These are phyloP conservation scores for Lagenorhynchus albirostris DNA, from an alignment of 2,113 vertebrate genomes.

Conservation along the genomic window DNA sequence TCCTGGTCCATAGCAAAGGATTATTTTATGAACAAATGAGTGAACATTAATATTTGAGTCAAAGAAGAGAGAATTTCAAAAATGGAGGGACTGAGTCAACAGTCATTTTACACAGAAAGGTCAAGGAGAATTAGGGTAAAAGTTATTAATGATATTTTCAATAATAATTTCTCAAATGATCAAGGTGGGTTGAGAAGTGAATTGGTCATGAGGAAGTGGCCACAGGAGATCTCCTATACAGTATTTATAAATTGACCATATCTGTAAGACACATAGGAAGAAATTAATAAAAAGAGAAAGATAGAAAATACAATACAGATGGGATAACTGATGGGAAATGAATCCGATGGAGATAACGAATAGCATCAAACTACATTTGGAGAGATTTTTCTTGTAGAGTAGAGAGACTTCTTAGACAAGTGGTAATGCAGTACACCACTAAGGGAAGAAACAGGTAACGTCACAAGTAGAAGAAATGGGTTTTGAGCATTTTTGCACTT, in stretches of 20 bases:
- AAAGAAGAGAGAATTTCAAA: neutral
- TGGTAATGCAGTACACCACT: neutral
- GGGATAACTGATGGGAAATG: neutral
- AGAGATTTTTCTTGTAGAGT: neutral
- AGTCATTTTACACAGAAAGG: neutral
- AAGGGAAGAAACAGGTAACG: neutral
- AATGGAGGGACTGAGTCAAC: neutral
- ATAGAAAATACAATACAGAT: neutral
- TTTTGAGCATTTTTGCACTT: neutral
- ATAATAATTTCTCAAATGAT: conserved; percentile 10
- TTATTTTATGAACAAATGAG: neutral
- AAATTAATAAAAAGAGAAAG: neutral
- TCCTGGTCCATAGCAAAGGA: neutral
- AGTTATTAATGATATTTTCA: neutral
- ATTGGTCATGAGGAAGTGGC: neutral
- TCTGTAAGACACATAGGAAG: neutral
- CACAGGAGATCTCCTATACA: neutral
- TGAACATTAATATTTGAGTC: neutral
- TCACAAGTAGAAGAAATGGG: neutral
- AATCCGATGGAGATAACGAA: neutral
- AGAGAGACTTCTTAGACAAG: neutral
- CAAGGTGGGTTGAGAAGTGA: neutral
- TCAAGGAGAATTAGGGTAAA: neutral
- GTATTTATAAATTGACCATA: neutral
- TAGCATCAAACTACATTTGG: neutral